Evolutionary conservation across 64 coral and sea anemone genomes (phyloP), one percentile per base, ranked within the genome.

Genomic region (Porites australiensis): DNA sequence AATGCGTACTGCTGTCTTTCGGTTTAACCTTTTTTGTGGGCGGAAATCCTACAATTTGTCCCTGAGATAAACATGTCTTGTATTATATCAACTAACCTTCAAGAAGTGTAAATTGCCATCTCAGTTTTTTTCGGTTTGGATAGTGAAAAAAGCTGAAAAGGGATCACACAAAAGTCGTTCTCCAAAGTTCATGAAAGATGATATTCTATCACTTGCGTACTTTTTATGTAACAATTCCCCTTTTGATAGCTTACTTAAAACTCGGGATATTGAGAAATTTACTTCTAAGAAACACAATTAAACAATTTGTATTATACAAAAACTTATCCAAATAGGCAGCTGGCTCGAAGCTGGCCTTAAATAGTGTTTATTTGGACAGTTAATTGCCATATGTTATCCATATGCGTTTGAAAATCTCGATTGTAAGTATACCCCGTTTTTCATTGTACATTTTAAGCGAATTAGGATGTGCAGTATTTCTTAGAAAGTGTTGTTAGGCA

Each of bases 221-320:
- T 37, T 37, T 37, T 37, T 37, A 37, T 37, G 27, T 37, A 37
- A 37, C 27, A 37, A 37, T 37, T 37, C 27, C 27, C 27, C 27
- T 37, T 37, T 37, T 37, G 27, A 37, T 37, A 37, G 27, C 27
- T 37, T 37, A 37, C 27, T 37, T 37, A 37, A 37, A 37, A 37
- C 27, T 37, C 27, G 27, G 27, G 27, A 37, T 37, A 37, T 37
- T 37, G 27, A 37, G 27, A 58, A 68, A 68, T 23, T 66, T n/a
- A 4, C 15, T 9, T 27, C 4, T 8, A 64, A 68, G 63, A 84
- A 67, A 84, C 46, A 4, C 18, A 68, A 51, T 9, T 5, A 13
- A 51, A 10, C 51, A 11, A 20, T 84, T 84, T 84, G 63, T 22
- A 84, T 46, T 68, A 45, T 50, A 20, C 19, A 84, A 84, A 84